phyloP scores from a whole-genome alignment of 2,888 invertebrate species.

The Ischnura elegans region DNA sequence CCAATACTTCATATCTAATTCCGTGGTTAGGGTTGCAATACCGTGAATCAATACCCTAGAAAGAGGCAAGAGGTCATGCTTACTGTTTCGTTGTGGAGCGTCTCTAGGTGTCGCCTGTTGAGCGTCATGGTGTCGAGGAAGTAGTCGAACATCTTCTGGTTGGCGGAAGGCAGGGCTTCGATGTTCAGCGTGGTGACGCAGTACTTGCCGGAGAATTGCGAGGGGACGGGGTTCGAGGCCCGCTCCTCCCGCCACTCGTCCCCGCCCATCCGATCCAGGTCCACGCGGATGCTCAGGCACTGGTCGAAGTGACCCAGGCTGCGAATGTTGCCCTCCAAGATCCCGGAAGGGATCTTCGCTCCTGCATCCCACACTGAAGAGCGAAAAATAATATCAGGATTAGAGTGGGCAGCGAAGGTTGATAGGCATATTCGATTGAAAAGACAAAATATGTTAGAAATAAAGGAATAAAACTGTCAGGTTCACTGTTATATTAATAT shows the following conservation, averaged over 20 bases:
- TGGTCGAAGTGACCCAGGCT: slow-evolving; percentile 68
- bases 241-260: neutral
- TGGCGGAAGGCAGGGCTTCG: slow-evolving; percentile 13
- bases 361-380: slow-evolving; percentile 67
- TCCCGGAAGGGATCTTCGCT: slow-evolving; percentile 66
- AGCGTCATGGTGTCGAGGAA: slow-evolving; percentile 58
- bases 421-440: no score
- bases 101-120: slow-evolving; percentile 57
- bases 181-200: slow-evolving; percentile 66
- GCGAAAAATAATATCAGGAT: neutral
- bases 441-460: no score
- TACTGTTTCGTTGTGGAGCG: slow-evolving; percentile 54
- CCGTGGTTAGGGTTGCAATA: no score
- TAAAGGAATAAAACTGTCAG: no score
- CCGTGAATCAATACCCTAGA: no score
- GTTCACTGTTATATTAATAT: no score
- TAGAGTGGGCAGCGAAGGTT: no score
- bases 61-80: neutral
- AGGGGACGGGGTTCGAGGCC: neutral
- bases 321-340: slow-evolving; percentile 67
- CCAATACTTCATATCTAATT: no score
- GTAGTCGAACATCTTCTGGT: neutral
- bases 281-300: slow-evolving; percentile 39
- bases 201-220: slow-evolving; percentile 66
- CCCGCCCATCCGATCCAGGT: neutral